Percentiles rank a stretch among this genome's conserved stretches.
These are phyloP conservation scores for Eciton burchellii DNA, from an alignment of 1,140 invertebrate genomes.

Conservation along the genomic window DNA sequence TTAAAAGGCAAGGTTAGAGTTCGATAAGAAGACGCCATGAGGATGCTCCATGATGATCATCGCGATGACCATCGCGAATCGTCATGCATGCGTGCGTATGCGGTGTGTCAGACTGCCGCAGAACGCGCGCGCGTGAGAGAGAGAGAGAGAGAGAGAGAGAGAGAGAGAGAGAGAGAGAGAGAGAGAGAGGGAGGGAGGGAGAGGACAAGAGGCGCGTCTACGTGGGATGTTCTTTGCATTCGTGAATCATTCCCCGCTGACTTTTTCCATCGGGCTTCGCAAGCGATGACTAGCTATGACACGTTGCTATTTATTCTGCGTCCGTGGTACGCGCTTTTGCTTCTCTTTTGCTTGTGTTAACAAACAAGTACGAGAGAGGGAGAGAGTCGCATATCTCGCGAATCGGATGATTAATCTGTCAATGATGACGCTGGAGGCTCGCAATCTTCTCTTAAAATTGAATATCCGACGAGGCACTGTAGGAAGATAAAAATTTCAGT, in stretches of 20 bases:
- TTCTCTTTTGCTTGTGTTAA: neutral
- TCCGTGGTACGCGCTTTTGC: slow-evolving; percentile 1
- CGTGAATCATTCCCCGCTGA: slow-evolving; percentile 40
- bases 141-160: neutral
- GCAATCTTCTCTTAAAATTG: too few relatives aligned
- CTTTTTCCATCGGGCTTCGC: slow-evolving; percentile 21
- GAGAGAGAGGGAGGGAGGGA: too few relatives aligned
- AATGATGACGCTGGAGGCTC: neutral
- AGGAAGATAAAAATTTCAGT: neutral
- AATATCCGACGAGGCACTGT: too few relatives aligned
- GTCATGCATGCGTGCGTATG: neutral
- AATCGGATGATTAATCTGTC: neutral
- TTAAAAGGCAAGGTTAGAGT: slow-evolving; percentile 14
- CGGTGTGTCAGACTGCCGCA: neutral
- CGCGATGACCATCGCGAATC: slow-evolving; percentile 12
- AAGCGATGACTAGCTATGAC: slow-evolving; percentile 54
- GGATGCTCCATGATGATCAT: neutral
- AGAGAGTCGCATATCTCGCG: neutral
- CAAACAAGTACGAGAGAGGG: neutral
- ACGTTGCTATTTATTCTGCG: slow-evolving; percentile 26
- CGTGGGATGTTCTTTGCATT: slow-evolving; percentile 52
- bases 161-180: neutral
- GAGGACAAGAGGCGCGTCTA: too few relatives aligned
- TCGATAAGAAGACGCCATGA: slow-evolving; percentile 25
- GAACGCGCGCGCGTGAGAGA: slow-evolving; percentile 4